A percentile compares a stretch with the other conserved stretches of the same genome.
These are phyloP conservation scores for Montipora sp. DNA, from an alignment of 64 coral and sea anemone species.

Conservation along the genomic window DNA sequence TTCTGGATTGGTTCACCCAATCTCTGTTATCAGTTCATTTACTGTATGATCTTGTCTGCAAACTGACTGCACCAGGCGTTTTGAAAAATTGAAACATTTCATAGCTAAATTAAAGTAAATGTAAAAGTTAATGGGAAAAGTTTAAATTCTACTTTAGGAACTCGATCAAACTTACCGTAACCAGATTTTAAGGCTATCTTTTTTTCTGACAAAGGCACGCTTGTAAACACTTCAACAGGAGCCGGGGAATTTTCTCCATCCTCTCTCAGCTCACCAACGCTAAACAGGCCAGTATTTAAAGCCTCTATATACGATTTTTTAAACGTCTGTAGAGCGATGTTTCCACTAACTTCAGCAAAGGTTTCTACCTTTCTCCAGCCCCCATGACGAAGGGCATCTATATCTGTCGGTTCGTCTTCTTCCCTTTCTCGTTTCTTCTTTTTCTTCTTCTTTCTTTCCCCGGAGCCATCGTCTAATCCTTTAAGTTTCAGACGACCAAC, in stretches of 20 bases:
- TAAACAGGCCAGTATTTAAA: conserved; percentile 76
- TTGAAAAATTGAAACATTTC: no score
- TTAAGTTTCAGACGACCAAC: conserved; percentile 89
- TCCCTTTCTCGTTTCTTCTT: conserved; percentile 91
- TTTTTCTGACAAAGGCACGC: conserved; percentile 81
- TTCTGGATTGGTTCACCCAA: no score
- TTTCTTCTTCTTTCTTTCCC: conserved; percentile 83
- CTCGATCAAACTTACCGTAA: conserved; percentile 68
- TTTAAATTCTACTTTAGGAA: neutral
- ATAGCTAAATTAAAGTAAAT: no score
- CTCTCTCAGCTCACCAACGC: conserved; percentile 80
- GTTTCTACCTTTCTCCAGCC: conserved; percentile 90
- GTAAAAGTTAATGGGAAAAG: neutral
- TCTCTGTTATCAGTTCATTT: no score
- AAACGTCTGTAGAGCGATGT: conserved; percentile 88
- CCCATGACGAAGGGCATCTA: conserved; percentile 83
- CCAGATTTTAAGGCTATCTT: conserved; percentile 96
- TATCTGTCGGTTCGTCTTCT: conserved; percentile 70
- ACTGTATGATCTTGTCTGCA: no score
- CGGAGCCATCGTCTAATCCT: conserved; percentile 66
- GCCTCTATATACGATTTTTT: conserved; percentile 82
- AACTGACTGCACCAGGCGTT: no score
- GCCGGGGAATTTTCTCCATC: conserved; percentile 95
- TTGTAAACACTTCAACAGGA: conserved; percentile 91
- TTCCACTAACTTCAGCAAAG: conserved; percentile 63